Evolutionary conservation across 2,888 invertebrate species (phyloP).

Genomic region (Cantharis nigra): DNA sequence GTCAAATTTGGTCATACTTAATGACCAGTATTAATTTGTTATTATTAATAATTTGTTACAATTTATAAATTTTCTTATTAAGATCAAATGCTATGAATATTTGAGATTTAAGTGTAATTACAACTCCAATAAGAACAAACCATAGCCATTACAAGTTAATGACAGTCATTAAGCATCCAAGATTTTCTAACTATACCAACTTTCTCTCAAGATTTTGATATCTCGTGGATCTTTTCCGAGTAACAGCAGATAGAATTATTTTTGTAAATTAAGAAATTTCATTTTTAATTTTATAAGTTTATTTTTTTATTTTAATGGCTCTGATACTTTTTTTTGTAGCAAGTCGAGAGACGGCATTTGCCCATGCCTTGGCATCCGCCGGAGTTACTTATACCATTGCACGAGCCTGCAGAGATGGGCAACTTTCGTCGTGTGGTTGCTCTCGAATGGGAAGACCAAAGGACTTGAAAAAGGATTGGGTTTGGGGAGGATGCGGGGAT

Average conservation of each 20-base stretch:
- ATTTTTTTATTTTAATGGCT: too few species aligned
- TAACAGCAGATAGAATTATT: not conserved
- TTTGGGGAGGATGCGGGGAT: slow-evolving; percentile 98
- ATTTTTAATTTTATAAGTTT: not conserved
- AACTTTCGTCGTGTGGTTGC: slow-evolving; percentile 88
- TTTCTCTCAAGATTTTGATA: not conserved
- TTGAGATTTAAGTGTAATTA: not conserved
- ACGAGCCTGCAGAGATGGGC: slow-evolving; percentile 89
- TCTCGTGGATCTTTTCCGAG: not conserved
- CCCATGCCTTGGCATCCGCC: slow-evolving; percentile 87
- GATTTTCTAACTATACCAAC: not conserved
- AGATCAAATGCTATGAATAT: not conserved
- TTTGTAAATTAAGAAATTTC: not conserved
- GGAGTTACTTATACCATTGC: slow-evolving; percentile 88
- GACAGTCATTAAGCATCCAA: not conserved
- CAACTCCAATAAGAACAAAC: not conserved
- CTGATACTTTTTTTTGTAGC: slow-evolving; percentile 57
- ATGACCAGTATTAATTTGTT: too few species aligned
- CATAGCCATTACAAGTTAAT: not conserved
- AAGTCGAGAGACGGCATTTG: slow-evolving; percentile 88
- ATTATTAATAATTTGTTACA: too few species aligned
- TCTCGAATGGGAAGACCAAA: slow-evolving; percentile 80
- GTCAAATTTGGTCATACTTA: too few species aligned
- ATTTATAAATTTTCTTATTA: not conserved
- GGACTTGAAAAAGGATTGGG: slow-evolving; percentile 88